phyloP scores from a whole-genome alignment of 1,140 invertebrate genomes.

The Latrodectus geometricus region DNA sequence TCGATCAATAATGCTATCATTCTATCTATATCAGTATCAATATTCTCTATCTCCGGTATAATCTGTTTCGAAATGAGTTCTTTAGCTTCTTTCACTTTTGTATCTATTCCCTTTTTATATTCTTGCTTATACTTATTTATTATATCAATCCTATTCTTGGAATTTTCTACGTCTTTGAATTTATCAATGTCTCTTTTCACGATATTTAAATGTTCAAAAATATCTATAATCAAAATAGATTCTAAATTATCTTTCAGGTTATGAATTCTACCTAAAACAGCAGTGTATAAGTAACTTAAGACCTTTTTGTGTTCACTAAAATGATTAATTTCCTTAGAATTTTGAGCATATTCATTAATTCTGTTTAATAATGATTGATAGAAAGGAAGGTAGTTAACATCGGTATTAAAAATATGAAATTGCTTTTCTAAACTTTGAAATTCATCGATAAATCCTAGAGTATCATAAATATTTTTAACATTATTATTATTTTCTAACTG shows the following conservation, averaged over 20 bases:
- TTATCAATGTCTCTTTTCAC: conserved; percentile 2
- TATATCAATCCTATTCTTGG: background rate
- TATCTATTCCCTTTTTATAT: background rate
- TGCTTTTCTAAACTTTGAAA: conserved; percentile 1
- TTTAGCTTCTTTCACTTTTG: conserved; percentile 18
- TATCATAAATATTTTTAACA: background rate
- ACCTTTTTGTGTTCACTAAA: conserved; percentile 3
- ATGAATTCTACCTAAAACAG: background rate
- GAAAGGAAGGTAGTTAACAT: conserved; percentile 1
- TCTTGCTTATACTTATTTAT: background rate
- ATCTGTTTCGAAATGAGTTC: background rate
- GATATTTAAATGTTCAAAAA: background rate
- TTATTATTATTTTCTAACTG: background rate
- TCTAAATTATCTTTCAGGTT: background rate
- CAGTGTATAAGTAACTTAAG: conserved; percentile 16
- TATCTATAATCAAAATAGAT: conserved; percentile 1
- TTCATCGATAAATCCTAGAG: background rate
- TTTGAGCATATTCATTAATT: background rate
- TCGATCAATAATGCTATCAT: conserved; percentile 1
- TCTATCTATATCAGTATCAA: background rate
- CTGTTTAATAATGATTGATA: background rate
- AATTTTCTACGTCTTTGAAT: background rate
- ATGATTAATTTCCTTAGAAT: background rate
- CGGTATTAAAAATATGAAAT: background rate
- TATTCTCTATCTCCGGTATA: background rate